phyloP scores from a whole-genome alignment of 2,113 vertebrate species.

The Ariopsis seemanni region DNA sequence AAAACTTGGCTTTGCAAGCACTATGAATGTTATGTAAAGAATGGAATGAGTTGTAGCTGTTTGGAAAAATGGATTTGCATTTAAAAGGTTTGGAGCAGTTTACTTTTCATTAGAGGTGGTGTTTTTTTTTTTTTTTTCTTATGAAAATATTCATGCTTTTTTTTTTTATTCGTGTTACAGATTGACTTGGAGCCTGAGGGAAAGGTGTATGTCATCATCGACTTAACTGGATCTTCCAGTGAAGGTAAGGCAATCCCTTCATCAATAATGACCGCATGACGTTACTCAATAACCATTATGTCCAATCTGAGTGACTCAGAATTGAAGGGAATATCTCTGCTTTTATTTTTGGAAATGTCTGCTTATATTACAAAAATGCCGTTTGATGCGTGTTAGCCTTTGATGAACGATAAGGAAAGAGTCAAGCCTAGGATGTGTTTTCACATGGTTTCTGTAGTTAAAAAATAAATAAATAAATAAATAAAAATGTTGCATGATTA shows the following conservation, averaged over 20 bases:
- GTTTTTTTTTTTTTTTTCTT: constrained; percentile 14
- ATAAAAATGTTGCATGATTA: constrained; percentile 2
- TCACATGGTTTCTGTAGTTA: background rate
- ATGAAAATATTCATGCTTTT: constrained; percentile 16
- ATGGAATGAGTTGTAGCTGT: background rate
- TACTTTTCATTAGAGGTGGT: background rate
- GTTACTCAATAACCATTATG: background rate
- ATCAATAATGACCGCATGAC: background rate
- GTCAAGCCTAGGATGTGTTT: constrained; percentile 23
- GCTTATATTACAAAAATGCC: background rate
- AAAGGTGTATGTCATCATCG: constrained; percentile 87
- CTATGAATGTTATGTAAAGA: background rate
- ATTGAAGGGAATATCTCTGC: background rate
- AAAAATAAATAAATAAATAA: background rate
- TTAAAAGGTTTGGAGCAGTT: background rate
- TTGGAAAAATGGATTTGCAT: background rate
- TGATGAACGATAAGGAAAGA: constrained; percentile 1
- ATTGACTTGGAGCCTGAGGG: constrained; percentile 92
- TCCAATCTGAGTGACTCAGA: constrained; percentile 1
- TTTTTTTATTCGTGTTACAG: constrained; percentile 72
- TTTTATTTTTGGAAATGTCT: background rate
- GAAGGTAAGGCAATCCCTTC: constrained; percentile 77
- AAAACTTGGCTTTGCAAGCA: background rate
- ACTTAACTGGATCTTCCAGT: constrained; percentile 85
- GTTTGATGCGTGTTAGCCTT: background rate